Percentiles rank a stretch among this genome's conserved stretches.
These are phyloP conservation scores for Dermatemys mawii DNA, from an alignment of 2,113 vertebrate species.

Conservation along the genomic window DNA sequence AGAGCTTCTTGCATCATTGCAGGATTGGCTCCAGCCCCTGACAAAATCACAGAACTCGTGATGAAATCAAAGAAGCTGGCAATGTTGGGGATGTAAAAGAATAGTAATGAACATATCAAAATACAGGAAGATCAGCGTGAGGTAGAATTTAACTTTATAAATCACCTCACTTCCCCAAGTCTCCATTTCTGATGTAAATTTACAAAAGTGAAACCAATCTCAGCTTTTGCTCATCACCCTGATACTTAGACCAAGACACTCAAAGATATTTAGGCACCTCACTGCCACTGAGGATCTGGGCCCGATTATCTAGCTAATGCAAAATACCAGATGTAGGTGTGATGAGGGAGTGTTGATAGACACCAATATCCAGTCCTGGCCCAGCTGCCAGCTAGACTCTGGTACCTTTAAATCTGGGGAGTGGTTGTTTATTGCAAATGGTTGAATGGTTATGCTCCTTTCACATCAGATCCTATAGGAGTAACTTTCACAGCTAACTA, in stretches of 20 bases:
- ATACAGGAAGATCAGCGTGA: not conserved
- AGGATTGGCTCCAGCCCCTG: not conserved
- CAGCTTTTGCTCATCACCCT: not conserved
- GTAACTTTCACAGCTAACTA: not conserved
- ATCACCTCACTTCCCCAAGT: not conserved
- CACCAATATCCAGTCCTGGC: not conserved
- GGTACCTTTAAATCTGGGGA: not conserved
- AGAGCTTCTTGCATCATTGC: not conserved
- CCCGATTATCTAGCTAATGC: not conserved
- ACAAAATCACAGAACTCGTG: not conserved
- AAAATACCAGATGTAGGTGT: not conserved
- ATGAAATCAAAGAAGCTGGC: not conserved
- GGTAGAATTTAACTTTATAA: not conserved
- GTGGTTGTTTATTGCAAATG: not conserved
- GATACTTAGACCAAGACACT: not conserved
- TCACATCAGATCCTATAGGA: not conserved
- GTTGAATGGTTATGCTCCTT: not conserved
- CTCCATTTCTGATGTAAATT: not conserved
- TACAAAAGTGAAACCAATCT: not conserved
- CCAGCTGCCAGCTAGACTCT: not conserved
- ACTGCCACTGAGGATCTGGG: too few relatives aligned
- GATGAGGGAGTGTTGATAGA: not conserved
- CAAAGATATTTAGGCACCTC: not conserved
- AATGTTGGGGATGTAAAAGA: not conserved
- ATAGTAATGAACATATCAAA: not conserved